These are phyloP conservation scores for Gnatocerus cornutus DNA, from an alignment of 2,888 invertebrate genomes.

Conservation along the genomic window DNA sequence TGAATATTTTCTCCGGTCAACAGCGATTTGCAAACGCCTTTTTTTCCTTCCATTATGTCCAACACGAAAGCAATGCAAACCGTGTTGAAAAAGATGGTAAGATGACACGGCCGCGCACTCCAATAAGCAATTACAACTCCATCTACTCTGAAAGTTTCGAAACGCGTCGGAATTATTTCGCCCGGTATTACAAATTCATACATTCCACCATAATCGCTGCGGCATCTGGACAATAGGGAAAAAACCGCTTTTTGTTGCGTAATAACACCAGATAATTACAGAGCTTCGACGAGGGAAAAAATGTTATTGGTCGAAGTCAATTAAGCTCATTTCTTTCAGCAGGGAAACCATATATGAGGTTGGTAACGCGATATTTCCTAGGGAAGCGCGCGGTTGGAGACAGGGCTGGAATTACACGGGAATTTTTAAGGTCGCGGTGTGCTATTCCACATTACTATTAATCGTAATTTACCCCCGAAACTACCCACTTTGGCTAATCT, in stretches of 20 bases:
- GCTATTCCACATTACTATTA: conserved; percentile 5
- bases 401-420: conserved; percentile 7
- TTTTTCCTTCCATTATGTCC: conserved; percentile 11
- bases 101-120: conserved; percentile 26
- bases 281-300: conserved; percentile 3
- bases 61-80: not conserved
- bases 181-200: conserved; percentile 29
- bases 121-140: conserved; percentile 25
- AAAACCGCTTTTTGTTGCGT: conserved; percentile 1
- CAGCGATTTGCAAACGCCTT: conserved; percentile 2
- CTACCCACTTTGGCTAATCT: conserved; percentile 54
- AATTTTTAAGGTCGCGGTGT: not conserved
- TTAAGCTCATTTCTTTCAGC: conserved; percentile 29
- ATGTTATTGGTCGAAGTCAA: conserved; percentile 18
- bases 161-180: conserved; percentile 9
- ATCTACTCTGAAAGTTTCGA: conserved; percentile 22
- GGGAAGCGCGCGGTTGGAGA: conserved; percentile 11
- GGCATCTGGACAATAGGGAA: conserved; percentile 33
- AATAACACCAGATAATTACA: not conserved
- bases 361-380: conserved; percentile 35
- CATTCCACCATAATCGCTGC: conserved; percentile 27
- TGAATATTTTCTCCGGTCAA: conserved; percentile 17
- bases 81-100: conserved; percentile 11
- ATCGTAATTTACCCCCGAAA: conserved; percentile 43
- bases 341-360: conserved; percentile 31